Conservation (phyloP, 2,888 invertebrate genomes). For the Eutolmus rufibarbis region DNA sequence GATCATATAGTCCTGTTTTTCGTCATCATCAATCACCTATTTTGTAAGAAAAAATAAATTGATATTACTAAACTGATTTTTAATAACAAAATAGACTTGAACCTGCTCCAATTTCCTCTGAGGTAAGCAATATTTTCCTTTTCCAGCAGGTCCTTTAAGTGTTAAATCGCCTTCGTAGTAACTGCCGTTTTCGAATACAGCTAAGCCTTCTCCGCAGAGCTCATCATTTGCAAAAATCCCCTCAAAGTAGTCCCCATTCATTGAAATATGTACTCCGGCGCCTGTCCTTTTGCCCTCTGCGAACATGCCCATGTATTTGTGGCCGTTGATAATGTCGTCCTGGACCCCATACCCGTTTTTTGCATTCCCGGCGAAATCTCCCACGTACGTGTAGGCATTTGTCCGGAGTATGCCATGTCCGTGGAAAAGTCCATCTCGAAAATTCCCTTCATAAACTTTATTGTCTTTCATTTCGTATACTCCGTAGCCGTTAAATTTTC, state of each 20-base stretch:
- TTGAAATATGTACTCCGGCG: slow-evolving; percentile 83
- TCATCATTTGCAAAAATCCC: slow-evolving; percentile 83
- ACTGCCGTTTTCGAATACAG: slow-evolving; percentile 87
- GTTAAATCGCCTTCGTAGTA: slow-evolving; percentile 90
- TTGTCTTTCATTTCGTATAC: slow-evolving; percentile 73
- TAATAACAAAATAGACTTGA: neutral
- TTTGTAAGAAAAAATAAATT: neutral
- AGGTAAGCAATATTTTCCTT: slow-evolving; percentile 81
- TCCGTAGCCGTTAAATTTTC: slow-evolving; percentile 83
- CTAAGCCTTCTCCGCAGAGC: slow-evolving; percentile 83
- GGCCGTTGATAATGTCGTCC: slow-evolving; percentile 84
- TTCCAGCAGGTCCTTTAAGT: slow-evolving; percentile 80
- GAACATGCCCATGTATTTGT: slow-evolving; percentile 92
- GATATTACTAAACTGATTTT: neutral
- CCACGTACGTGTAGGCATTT: slow-evolving; percentile 86
- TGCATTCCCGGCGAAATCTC: slow-evolving; percentile 81
- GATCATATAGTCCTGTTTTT: slow-evolving; percentile 51
- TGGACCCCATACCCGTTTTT: slow-evolving; percentile 88
- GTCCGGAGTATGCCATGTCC: slow-evolving; percentile 86
- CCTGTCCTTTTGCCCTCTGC: slow-evolving; percentile 84
- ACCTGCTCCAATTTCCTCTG: slow-evolving; percentile 69
- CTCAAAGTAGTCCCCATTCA: slow-evolving; percentile 91
- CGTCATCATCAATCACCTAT: slow-evolving; percentile 48
- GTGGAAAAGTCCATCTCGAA: slow-evolving; percentile 82
- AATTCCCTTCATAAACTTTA: slow-evolving; percentile 86